Conservation (phyloP, 1,140 invertebrate genomes). For the Grapholita molesta region DNA sequence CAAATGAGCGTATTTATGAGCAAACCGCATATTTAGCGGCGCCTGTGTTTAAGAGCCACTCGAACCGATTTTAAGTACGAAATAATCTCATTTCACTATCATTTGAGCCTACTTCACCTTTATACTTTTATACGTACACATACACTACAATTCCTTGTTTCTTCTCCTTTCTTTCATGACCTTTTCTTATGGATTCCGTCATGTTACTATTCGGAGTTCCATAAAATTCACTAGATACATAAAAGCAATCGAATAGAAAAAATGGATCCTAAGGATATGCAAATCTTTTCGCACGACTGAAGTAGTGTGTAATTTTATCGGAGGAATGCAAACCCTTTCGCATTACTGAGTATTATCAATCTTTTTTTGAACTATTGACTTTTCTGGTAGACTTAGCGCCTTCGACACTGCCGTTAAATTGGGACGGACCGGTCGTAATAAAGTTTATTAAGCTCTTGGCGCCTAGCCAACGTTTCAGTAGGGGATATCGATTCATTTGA, state of each 20-base stretch:
- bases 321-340: neutral
- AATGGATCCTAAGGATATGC: neutral
- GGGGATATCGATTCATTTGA: constrained; percentile 49
- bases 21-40: no score
- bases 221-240: neutral
- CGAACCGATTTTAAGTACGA: no score
- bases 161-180: neutral
- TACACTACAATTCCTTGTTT: no score
- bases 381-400: constrained; percentile 18
- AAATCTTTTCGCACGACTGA: neutral
- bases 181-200: neutral
- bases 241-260: neutral
- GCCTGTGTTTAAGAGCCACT: no score
- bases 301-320: neutral
- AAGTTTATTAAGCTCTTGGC: constrained; percentile 53
- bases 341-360: neutral
- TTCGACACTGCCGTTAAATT: constrained; percentile 34
- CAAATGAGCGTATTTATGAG: no score
- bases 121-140: no score
- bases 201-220: neutral
- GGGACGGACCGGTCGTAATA: constrained; percentile 39
- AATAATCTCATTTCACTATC: no score
- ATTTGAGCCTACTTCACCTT: no score
- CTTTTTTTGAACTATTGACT: constrained; percentile 16
- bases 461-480: constrained; percentile 38